phyloP scores from a whole-genome alignment of 2,888 invertebrate genomes.

The Agrotis clavis region DNA sequence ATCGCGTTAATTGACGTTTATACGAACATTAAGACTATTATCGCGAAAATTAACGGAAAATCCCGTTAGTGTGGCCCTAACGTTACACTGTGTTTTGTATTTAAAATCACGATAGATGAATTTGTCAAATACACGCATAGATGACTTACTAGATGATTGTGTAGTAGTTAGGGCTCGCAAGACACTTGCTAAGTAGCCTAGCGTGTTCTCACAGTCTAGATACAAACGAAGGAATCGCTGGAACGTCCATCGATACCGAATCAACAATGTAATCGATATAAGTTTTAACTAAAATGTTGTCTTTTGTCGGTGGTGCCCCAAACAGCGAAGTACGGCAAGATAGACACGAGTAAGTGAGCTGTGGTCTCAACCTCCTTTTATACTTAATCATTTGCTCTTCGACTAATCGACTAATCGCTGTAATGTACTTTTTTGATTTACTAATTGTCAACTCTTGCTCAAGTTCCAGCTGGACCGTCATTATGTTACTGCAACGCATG shows the following conservation, averaged over 20 bases:
- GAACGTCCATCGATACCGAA: constrained; percentile 57
- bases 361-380: constrained; percentile 89
- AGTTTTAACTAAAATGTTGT: constrained; percentile 87
- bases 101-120: constrained; percentile 49
- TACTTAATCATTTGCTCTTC: constrained; percentile 86
- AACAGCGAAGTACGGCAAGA: constrained; percentile 90
- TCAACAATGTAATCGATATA: constrained; percentile 63
- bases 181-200: constrained; percentile 56
- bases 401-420: constrained; percentile 89
- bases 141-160: constrained; percentile 44
- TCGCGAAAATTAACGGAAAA: no score
- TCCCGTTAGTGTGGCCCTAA: no score
- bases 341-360: constrained; percentile 90
- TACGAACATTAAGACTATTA: no score
- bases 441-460: constrained; percentile 81
- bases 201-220: constrained; percentile 56
- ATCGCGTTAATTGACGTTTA: no score
- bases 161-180: constrained; percentile 63
- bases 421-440: constrained; percentile 81
- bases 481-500: constrained; percentile 81
- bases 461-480: constrained; percentile 81
- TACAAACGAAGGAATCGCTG: constrained; percentile 64
- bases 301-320: constrained; percentile 91
- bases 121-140: constrained; percentile 59
- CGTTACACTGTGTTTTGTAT: constrained; percentile 40